These are phyloP conservation scores for Andrena minutula DNA, from an alignment of 2,888 invertebrate species.

Conservation along the genomic window DNA sequence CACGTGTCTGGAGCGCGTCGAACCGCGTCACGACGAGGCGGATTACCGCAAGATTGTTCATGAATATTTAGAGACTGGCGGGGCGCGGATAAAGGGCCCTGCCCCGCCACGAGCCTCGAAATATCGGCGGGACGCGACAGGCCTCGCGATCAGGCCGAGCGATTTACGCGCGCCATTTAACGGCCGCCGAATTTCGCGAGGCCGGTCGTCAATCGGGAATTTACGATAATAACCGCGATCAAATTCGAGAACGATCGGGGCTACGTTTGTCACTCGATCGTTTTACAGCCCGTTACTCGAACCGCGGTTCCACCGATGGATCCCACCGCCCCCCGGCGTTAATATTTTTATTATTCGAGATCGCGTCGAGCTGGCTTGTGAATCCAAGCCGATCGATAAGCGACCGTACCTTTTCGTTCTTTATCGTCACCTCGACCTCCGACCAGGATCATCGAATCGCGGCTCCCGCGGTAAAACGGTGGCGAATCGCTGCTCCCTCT, in stretches of 20 bases:
- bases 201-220: constrained; percentile 16
- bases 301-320: neutral
- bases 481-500: neutral
- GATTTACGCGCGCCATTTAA: constrained; percentile 31
- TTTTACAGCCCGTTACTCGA: constrained; percentile 37
- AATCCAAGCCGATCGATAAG: constrained; percentile 7
- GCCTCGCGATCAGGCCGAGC: constrained; percentile 13
- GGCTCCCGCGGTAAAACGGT: neutral
- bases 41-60: constrained; percentile 61
- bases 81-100: constrained; percentile 44
- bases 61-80: constrained; percentile 66
- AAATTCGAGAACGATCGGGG: constrained; percentile 26
- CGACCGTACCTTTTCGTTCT: neutral
- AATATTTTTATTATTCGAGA: constrained; percentile 39
- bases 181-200: constrained; percentile 7
- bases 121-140: constrained; percentile 30
- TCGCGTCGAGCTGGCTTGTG: neutral
- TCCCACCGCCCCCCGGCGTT: neutral
- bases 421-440: neutral
- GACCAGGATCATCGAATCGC: constrained; percentile 1
- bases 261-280: constrained; percentile 35
- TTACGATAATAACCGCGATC: constrained; percentile 50
- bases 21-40: constrained; percentile 51
- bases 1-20: constrained; percentile 43
- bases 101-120: constrained; percentile 11